Evolutionary conservation across 1,140 invertebrate genomes (phyloP).

Genomic region (Orchestia grillus): DNA sequence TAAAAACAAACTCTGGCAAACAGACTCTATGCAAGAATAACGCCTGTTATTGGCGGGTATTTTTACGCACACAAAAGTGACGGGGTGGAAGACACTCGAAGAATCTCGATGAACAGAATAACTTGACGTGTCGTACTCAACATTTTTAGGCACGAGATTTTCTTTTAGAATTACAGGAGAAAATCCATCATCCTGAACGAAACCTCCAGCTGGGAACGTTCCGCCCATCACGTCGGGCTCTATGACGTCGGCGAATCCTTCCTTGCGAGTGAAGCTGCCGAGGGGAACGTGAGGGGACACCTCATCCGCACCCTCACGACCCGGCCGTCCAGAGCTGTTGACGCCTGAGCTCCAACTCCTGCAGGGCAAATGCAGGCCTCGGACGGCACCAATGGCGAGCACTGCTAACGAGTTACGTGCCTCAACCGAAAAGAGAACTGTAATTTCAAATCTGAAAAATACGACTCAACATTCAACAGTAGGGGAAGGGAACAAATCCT

Average conservation of each 20-base stretch:
- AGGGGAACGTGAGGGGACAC: neutral
- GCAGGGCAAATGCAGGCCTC: neutral
- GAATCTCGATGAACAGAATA: neutral
- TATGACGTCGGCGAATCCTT: slow-evolving; percentile 20
- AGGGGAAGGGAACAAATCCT: neutral
- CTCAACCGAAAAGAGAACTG: neutral
- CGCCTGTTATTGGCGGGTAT: neutral
- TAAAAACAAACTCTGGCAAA: neutral
- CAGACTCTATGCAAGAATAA: neutral
- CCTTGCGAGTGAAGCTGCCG: slow-evolving; percentile 22
- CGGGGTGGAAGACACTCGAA: slow-evolving; percentile 42
- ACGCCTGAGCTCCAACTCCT: neutral
- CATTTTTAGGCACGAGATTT: neutral
- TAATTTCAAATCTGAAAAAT: neutral
- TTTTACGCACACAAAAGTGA: neutral
- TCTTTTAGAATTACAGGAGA: neutral
- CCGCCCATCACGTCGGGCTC: neutral
- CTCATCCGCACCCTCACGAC: neutral
- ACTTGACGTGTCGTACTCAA: neutral
- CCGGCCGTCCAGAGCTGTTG: neutral
- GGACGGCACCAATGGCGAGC: neutral
- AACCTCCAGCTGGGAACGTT: neutral
- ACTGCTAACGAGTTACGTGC: neutral
- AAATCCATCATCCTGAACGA: slow-evolving; percentile 27
- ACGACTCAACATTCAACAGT: neutral